Base-by-base conservation (phyloP, 2,113 vertebrate genomes). In the Otocyon megalotis region DNA sequence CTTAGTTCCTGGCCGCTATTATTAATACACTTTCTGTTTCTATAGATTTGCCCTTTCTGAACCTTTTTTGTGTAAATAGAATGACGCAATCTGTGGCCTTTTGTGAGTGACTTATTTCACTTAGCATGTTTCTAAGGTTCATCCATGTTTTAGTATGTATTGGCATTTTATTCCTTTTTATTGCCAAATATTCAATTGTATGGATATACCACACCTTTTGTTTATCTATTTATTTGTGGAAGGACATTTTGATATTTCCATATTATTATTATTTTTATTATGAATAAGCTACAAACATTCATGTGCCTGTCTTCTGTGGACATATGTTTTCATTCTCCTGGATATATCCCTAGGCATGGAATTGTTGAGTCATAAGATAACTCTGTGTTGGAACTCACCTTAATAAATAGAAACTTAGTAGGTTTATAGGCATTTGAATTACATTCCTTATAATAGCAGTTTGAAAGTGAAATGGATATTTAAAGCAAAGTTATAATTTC, bases 401-500 rank as follows among this genome's bases (percentile, higher is more conserved):
- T 97, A 14, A 20, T 97, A 92, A 96, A 85, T 56, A 67, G 88
- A 94, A 84, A 82, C 89, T 95, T 97, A 98, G 96, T 91, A 96
- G 74, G 96, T 97, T 93, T 95, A 88, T 84, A 81, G 88, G 63
- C 15, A 93, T 88, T 84, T 96, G 80, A 14, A 43, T 32, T 88
- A 48, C 3, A 54, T 76, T 94, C 26, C 83, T 93, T 91, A 93
- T 81, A 71, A 50, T 76, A 48, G 50, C 9, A 58, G 32, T 79
- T 84, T 91, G 69, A 74, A 37, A 74, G 37, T 22, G 63, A 80
- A 87, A 90, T 26, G 35, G 74, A 28, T 88, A 80, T 83, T 88
- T 94, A 97, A 83, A 88, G 90, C 88, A 95, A 96, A 92, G 83
- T 96, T 90, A 94, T 54, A 94, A 93, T 94, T 98, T 98, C 87